These are phyloP conservation scores for Microctonus hyperodae DNA, from an alignment of 2,888 invertebrate species.

Conservation along the genomic window DNA sequence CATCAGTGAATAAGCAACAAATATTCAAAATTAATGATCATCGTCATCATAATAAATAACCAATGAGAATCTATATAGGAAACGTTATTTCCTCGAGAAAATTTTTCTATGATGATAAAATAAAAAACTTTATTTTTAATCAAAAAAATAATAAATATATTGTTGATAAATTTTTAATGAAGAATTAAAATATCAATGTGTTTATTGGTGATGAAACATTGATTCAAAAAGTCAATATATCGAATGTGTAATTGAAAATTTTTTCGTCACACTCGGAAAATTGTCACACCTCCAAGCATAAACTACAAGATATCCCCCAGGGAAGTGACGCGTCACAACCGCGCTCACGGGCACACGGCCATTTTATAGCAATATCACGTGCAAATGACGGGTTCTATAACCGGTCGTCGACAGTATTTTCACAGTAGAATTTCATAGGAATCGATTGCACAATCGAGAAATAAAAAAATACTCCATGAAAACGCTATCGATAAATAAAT, in stretches of 20 bases:
- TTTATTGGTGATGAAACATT: neutral
- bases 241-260: neutral
- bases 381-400: constrained; percentile 23
- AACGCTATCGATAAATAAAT: too few species aligned
- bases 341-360: constrained; percentile 16
- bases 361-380: constrained; percentile 34
- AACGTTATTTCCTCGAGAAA: too few species aligned
- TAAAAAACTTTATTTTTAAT: neutral
- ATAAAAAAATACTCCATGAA: neutral
- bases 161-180: neutral
- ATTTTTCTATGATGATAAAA: too few species aligned
- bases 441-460: neutral
- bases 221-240: neutral
- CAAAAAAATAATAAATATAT: neutral
- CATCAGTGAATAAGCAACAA: neutral
- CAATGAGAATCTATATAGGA: too few species aligned
- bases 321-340: constrained; percentile 16
- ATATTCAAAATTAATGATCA: too few species aligned
- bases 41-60: too few species aligned
- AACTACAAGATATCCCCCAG: constrained; percentile 16
- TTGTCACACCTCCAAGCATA: neutral
- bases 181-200: neutral
- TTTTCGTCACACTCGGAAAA: neutral
- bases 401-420: constrained; percentile 5
- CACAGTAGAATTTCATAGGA: neutral